Evolutionary conservation across 2,797 vertebrate genomes (phyloP).

Genomic region (Molothrus aeneus): DNA sequence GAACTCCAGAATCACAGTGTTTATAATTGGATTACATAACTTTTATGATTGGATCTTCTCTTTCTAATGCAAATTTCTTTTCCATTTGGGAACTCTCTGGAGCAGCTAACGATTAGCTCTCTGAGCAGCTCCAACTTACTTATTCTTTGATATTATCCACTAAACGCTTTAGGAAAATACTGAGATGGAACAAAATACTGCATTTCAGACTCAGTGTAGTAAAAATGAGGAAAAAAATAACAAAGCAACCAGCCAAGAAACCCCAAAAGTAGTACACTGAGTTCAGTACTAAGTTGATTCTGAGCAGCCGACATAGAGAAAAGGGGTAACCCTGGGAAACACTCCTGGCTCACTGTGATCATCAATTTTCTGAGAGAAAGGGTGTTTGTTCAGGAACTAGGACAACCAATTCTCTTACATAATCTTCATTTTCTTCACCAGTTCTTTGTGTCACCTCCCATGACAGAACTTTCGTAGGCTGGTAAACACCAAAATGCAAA

Average conservation of each 20-base stretch:
- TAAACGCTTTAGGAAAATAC: neutral
- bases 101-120: neutral
- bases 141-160: neutral
- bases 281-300: neutral
- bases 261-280: neutral
- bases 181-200: neutral
- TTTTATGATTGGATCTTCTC: neutral
- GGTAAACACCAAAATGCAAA: neutral
- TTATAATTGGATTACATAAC: neutral
- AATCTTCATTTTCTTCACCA: neutral
- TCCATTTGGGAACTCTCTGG: neutral
- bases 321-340: neutral
- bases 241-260: neutral
- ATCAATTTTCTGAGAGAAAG: neutral
- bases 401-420: neutral
- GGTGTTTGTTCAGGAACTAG: neutral
- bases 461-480: neutral
- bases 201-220: neutral
- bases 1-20: neutral
- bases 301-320: neutral
- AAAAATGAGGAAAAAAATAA: neutral
- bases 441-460: neutral
- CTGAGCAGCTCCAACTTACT: neutral
- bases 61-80: slow-evolving; percentile 5
- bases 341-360: neutral